Percentiles rank a stretch among this genome's conserved stretches.
phyloP scores from a whole-genome alignment of 1,140 invertebrate species.

The Heterodera schachtii region DNA sequence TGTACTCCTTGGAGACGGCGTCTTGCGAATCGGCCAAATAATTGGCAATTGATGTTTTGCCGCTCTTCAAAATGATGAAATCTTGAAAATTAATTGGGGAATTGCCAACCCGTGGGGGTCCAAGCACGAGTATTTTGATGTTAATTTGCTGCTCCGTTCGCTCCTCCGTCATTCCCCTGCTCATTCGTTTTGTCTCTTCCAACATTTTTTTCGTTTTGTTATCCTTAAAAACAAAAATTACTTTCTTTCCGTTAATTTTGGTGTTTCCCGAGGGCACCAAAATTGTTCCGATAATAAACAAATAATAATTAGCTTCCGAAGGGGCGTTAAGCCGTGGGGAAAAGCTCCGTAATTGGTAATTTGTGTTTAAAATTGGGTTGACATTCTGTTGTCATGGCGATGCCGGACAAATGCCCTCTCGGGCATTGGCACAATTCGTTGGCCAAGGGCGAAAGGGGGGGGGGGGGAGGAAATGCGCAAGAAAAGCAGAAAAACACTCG shows the following conservation, averaged over 20 bases:
- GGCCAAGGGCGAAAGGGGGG: too few relatives aligned
- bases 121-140: slow-evolving; percentile 53
- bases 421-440: not conserved
- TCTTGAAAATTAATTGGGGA: slow-evolving; percentile 9
- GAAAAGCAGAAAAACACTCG: not conserved
- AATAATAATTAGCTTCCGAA: not conserved
- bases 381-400: not conserved
- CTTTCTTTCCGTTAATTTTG: not conserved
- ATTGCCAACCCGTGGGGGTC: slow-evolving; percentile 39
- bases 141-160: slow-evolving; percentile 31
- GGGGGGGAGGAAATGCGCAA: not conserved
- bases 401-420: not conserved
- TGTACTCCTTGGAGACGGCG: slow-evolving; percentile 71
- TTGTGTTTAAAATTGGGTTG: not conserved
- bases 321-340: not conserved
- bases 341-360: not conserved
- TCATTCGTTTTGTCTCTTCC: slow-evolving; percentile 7
- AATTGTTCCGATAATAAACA: not conserved
- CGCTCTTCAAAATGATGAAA: slow-evolving; percentile 69
- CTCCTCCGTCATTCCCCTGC: too few relatives aligned
- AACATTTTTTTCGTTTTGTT: slow-evolving; percentile 4
- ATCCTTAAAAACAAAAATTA: not conserved
- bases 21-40: slow-evolving; percentile 74
- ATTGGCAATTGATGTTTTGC: slow-evolving; percentile 74
- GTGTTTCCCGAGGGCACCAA: not conserved